Evolutionary conservation across 2,797 vertebrate species (phyloP).

Genomic region (Mus caroli): DNA sequence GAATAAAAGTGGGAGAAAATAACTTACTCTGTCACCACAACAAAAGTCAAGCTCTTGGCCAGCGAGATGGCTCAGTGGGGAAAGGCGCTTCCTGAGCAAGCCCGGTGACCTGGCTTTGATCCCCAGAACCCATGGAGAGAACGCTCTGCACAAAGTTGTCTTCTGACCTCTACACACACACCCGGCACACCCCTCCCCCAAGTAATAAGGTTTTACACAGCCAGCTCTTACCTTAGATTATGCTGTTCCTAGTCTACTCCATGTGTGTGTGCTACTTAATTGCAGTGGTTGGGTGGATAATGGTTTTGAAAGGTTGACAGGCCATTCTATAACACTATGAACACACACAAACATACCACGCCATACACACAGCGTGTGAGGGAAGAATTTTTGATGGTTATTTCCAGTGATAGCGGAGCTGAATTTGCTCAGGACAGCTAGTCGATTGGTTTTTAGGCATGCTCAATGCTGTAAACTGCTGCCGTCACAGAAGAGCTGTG

Average conservation of each 20-base stretch:
- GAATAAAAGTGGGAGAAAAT: conserved; percentile 47
- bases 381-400: neutral
- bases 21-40: neutral
- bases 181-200: neutral
- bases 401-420: neutral
- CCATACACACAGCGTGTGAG: neutral
- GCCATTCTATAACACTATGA: neutral
- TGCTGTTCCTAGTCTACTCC: neutral
- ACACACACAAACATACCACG: neutral
- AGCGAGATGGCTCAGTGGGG: neutral
- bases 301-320: neutral
- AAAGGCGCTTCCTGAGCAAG: neutral
- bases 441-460: neutral
- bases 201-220: neutral
- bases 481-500: no score
- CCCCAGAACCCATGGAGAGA: neutral
- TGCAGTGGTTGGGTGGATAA: neutral
- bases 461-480: neutral
- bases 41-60: neutral
- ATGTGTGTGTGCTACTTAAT: neutral
- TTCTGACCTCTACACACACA: neutral
- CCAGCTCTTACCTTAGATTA: neutral
- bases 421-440: neutral
- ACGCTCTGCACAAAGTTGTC: neutral
- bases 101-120: no score